Conservation (phyloP, 1,140 invertebrate species). For the Halyomorpha halys region DNA sequence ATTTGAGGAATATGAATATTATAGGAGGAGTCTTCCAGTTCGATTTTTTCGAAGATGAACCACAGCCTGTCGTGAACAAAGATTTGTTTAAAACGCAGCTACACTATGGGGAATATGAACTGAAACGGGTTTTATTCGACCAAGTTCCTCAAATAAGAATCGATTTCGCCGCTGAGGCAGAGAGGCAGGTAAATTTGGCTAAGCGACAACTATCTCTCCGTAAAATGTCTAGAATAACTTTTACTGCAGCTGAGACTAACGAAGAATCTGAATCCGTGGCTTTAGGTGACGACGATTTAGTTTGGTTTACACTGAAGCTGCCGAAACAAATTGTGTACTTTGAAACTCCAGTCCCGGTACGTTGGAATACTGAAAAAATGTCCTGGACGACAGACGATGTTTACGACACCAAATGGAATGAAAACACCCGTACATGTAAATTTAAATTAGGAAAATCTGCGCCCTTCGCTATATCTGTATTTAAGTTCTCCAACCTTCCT, state of each 20-base stretch:
- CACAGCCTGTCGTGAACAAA: not conserved
- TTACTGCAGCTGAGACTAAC: not conserved
- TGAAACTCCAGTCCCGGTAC: not conserved
- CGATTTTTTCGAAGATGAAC: conserved; percentile 4
- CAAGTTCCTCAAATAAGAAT: not conserved
- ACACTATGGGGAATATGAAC: not conserved
- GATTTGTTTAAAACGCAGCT: not conserved
- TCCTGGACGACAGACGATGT: not conserved
- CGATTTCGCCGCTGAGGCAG: not conserved
- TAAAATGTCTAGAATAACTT: not conserved
- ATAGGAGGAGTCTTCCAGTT: not conserved
- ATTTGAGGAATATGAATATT: not conserved
- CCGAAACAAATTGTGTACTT: not conserved
- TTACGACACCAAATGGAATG: not conserved
- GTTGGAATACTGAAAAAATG: not conserved
- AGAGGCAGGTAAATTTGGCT: not conserved
- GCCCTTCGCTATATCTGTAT: not conserved
- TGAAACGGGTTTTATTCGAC: not conserved
- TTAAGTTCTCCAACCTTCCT: not conserved
- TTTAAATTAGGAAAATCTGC: not conserved
- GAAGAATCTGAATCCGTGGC: not conserved
- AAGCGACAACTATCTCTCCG: no score
- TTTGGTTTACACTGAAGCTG: not conserved
- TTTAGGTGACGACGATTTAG: conserved; percentile 1
- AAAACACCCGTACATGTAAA: not conserved